These are phyloP conservation scores for Albula goreensis DNA, from an alignment of 2,113 vertebrate genomes.

Conservation along the genomic window DNA sequence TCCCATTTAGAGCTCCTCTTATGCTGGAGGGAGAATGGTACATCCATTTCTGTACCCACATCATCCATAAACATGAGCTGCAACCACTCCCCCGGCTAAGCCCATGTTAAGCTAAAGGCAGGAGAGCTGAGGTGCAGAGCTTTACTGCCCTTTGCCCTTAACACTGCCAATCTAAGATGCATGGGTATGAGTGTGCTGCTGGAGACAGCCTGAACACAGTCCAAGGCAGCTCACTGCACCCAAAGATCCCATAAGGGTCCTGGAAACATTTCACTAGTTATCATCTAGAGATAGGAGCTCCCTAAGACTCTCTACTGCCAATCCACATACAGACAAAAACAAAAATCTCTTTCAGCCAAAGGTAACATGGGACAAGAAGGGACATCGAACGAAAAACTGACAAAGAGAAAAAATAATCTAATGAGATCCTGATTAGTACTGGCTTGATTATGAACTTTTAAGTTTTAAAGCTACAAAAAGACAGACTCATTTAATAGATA, in stretches of 20 bases:
- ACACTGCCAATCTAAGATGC: not conserved
- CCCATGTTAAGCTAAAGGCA: not conserved
- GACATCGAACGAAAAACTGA: no score
- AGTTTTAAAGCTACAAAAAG: no score
- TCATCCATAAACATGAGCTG: not conserved
- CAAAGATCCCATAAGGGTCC: not conserved
- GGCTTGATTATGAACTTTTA: no score
- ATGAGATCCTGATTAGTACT: no score
- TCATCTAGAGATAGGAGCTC: not conserved
- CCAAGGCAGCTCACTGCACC: not conserved
- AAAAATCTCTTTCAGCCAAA: no score
- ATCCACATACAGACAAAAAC: no score
- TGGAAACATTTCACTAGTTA: not conserved
- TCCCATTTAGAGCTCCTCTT: not conserved
- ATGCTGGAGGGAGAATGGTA: not conserved
- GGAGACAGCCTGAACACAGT: not conserved
- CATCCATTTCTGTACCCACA: not conserved
- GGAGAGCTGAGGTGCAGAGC: not conserved
- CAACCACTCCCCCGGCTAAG: conserved; percentile 4
- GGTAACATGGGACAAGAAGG: no score
- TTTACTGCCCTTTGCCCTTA: not conserved
- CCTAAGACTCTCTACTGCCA: no score
- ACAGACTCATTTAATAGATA: no score
- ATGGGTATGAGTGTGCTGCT: not conserved
- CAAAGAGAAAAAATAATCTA: no score